phyloP scores from a whole-genome alignment of 1,140 invertebrate genomes.

The Zelostemma sp. region DNA sequence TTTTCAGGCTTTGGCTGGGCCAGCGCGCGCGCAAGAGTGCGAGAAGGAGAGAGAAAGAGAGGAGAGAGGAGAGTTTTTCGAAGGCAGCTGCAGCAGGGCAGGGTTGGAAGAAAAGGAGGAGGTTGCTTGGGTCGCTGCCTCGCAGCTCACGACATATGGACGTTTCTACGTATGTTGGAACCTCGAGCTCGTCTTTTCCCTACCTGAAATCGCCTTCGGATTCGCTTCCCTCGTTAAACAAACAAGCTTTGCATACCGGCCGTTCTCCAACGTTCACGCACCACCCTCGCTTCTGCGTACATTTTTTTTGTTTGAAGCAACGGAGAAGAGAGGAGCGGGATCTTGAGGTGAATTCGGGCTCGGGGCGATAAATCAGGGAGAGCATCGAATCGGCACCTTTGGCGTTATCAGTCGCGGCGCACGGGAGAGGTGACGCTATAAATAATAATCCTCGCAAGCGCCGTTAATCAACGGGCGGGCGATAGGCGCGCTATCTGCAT shows the following conservation, averaged over 20 bases:
- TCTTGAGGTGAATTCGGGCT: constrained; percentile 6
- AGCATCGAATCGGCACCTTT: constrained; percentile 48
- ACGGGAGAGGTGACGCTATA: constrained; percentile 44
- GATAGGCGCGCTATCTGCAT: constrained; percentile 48
- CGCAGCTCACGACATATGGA: constrained; percentile 51
- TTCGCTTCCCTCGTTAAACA: constrained; percentile 68
- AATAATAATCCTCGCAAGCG: constrained; percentile 49
- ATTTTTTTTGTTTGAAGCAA: no score
- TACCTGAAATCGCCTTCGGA: constrained; percentile 58
- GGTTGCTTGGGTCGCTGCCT: constrained; percentile 27
- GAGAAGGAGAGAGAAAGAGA: constrained; percentile 4
- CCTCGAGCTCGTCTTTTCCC: constrained; percentile 33
- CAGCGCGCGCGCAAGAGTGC: constrained; percentile 1
- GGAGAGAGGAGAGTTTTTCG: constrained; percentile 37
- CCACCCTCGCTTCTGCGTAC: constrained; percentile 7
- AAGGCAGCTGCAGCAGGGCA: constrained; percentile 42
- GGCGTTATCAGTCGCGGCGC: constrained; percentile 46
- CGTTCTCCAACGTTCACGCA: no score
- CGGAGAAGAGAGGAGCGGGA: background rate
- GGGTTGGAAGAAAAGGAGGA: constrained; percentile 41
- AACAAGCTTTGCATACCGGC: constrained; percentile 68
- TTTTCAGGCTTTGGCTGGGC: constrained; percentile 56
- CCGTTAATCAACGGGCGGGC: constrained; percentile 49
- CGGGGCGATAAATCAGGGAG: constrained; percentile 31
- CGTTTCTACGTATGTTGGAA: constrained; percentile 47